These are phyloP conservation scores for Thamnophis sirtalis DNA, from an alignment of 2,113 vertebrate species.

Conservation along the genomic window DNA sequence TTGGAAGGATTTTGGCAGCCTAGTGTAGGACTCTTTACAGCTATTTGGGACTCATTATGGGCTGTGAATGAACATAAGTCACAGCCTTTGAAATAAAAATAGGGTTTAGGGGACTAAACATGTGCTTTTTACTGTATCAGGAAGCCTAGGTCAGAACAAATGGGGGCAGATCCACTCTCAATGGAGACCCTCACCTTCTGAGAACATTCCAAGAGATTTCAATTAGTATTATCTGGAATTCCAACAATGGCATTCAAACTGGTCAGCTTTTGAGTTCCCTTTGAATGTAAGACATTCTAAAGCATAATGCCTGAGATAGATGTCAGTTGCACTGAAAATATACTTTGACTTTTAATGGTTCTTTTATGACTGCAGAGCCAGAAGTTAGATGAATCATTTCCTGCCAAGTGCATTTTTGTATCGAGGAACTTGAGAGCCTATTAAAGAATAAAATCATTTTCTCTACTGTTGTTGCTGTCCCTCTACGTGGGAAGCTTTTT, in stretches of 20 bases:
- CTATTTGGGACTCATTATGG: too few relatives aligned
- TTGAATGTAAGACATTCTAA: background rate
- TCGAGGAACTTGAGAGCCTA: background rate
- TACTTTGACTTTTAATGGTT: background rate
- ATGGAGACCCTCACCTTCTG: background rate
- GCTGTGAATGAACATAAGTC: too few relatives aligned
- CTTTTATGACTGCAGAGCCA: background rate
- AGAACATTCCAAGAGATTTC: background rate
- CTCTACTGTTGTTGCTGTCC: background rate
- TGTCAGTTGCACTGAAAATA: background rate
- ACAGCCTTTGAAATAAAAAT: too few relatives aligned
- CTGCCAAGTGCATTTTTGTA: background rate
- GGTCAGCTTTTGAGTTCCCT: background rate
- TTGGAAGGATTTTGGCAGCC: too few relatives aligned
- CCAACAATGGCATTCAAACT: background rate
- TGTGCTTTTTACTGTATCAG: too few relatives aligned
- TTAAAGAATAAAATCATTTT: background rate
- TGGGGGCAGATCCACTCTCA: background rate
- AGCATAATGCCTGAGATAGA: background rate
- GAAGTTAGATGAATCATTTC: background rate
- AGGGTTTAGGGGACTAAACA: too few relatives aligned
- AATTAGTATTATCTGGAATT: background rate
- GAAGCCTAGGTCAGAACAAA: too few relatives aligned
- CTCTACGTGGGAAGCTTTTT: background rate
- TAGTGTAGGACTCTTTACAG: too few relatives aligned